Evolutionary conservation across 2,113 vertebrate species (phyloP), one percentile per base, ranked within the genome.

Genomic region (Amphiprion percula): DNA sequence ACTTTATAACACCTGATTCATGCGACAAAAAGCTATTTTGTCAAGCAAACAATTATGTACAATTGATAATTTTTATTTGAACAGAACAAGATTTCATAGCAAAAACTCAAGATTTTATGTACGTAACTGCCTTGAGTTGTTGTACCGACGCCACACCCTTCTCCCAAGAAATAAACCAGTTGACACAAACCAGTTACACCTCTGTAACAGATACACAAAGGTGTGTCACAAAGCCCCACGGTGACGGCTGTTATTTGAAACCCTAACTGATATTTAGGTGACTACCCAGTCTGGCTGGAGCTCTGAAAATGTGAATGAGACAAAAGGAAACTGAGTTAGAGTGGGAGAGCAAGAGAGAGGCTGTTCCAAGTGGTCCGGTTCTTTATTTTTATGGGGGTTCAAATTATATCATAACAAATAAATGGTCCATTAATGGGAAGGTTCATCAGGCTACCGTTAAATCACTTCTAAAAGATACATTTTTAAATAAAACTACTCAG

Each of bases 101-200:
- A 19, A 44, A 69, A 75, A 66, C 2, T 9, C 14, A 1, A 6
- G 5, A 24, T 14, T 49, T 53, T 53, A 5, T 10, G 10, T 8
- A 23, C n/a, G 9, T 7, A 66, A 69, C 39, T 49, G 50, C 80
- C 11, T 61, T 30, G n/a, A 47, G 39, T 66, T 81, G 44, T 60
- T 58, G 49, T 28, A n/a, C 7, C 69, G 62, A 47, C 33, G 19
- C 83, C 91, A 74, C 92, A 90, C 92, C 90, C 88, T 80, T n/a
- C 59, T 87, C 47, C 66, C 59, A 69, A 23, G 68, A 60, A 77
- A 63, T 68, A 82, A 87, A 87, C 70, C 83, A 82, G 77, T 80
- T 79, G 83, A 91, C 83, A 88, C 88, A 92, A 91, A 93, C 90
- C 88, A 84, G 86, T 92, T 89, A 86, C 87, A 90, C 92, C 72